phyloP scores from a whole-genome alignment of 2,888 invertebrate genomes.

The Sialis lutaria region DNA sequence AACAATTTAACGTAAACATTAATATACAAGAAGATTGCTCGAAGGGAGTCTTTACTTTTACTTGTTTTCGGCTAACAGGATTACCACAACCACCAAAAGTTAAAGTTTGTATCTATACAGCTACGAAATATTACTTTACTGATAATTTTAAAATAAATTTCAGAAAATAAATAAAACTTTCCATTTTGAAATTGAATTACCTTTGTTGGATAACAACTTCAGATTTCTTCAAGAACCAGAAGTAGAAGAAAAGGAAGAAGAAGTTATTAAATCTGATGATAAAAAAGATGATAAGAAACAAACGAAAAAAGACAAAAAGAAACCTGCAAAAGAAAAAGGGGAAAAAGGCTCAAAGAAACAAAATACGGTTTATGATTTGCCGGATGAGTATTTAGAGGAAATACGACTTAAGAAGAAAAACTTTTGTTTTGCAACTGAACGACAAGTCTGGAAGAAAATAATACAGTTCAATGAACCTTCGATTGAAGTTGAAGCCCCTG shows the following conservation, averaged over 20 bases:
- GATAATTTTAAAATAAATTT: too few relatives aligned
- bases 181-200: slow-evolving; percentile 34
- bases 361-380: slow-evolving; percentile 13
- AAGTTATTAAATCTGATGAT: slow-evolving; percentile 7
- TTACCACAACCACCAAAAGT: slow-evolving; percentile 32
- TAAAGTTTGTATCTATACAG: slow-evolving; percentile 18
- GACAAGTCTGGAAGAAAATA: slow-evolving; percentile 31
- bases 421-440: slow-evolving; percentile 31
- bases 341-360: slow-evolving; percentile 4
- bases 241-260: slow-evolving; percentile 9
- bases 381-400: slow-evolving; percentile 16
- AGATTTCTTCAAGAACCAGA: slow-evolving; percentile 23
- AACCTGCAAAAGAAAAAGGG: slow-evolving; percentile 4
- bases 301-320: slow-evolving; percentile 11
- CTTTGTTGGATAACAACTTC: slow-evolving; percentile 30
- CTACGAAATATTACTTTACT: slow-evolving; percentile 20
- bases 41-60: slow-evolving; percentile 28
- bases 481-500: slow-evolving; percentile 27
- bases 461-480: slow-evolving; percentile 34
- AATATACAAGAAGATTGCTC: slow-evolving; percentile 20
- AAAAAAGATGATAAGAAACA: slow-evolving; percentile 18
- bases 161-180: slow-evolving; percentile 21
- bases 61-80: slow-evolving; percentile 31
- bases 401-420: slow-evolving; percentile 16
- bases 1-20: slow-evolving; percentile 7